A percentile compares a stretch with the other conserved stretches of the same genome.
phyloP scores from a whole-genome alignment of 2,888 invertebrate species.

The Hybos culiciformis region DNA sequence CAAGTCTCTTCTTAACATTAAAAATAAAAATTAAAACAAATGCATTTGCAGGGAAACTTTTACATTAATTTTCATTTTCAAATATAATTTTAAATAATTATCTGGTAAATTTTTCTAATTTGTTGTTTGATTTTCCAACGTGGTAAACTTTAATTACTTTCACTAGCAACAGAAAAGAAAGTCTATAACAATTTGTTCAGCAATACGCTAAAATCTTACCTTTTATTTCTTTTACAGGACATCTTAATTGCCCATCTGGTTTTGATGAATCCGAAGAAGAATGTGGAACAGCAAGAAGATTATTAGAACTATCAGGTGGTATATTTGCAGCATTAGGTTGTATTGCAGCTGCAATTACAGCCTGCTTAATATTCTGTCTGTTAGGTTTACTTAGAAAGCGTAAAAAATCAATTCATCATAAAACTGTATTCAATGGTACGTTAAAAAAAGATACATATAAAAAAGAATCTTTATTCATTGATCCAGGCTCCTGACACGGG shows the following conservation, averaged over 20 bases:
- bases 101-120: too few relatives aligned
- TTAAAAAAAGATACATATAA: conserved; percentile 48
- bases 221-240: conserved; percentile 26
- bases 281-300: conserved; percentile 43
- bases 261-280: conserved; percentile 58
- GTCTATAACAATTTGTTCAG: too few relatives aligned
- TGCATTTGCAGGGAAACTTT: too few relatives aligned
- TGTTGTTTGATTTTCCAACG: too few relatives aligned
- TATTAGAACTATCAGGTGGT: conserved; percentile 41
- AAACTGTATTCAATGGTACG: conserved; percentile 33
- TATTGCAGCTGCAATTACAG: conserved; percentile 43
- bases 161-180: too few relatives aligned
- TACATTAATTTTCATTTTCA: too few relatives aligned
- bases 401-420: conserved; percentile 41
- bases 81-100: too few relatives aligned
- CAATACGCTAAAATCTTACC: background rate
- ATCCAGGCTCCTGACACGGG: conserved; percentile 72
- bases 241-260: conserved; percentile 48
- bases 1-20: too few relatives aligned
- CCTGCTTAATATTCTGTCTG: conserved; percentile 42
- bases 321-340: conserved; percentile 43
- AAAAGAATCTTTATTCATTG: conserved; percentile 35
- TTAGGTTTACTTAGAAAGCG: conserved; percentile 44
- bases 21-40: too few relatives aligned
- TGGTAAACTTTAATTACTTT: too few relatives aligned